Evolutionary conservation across 2,113 vertebrate genomes (phyloP).

Genomic region (Notothenia rossii): DNA sequence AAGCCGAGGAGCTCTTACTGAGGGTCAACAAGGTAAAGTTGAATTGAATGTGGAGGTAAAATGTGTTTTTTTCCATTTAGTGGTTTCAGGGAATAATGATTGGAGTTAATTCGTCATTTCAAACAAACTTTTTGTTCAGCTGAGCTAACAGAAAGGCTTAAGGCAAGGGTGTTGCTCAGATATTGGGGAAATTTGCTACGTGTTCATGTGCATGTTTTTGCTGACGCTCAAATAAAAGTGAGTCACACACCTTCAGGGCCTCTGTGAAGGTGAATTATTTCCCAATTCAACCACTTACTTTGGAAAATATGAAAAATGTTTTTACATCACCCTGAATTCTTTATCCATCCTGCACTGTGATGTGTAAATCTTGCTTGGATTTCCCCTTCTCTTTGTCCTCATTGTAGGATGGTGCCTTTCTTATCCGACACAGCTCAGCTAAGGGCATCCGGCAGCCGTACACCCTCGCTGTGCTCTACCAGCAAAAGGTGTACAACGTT

Average conservation of each 20-base stretch:
- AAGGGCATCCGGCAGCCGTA: conserved; percentile 83
- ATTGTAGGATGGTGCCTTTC: conserved; percentile 87
- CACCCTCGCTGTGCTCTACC: conserved; percentile 88
- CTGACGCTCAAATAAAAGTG: conserved; percentile 19
- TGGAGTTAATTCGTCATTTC: background rate
- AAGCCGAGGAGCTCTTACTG: conserved; percentile 83
- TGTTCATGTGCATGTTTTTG: background rate
- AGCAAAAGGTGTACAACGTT: conserved; percentile 90
- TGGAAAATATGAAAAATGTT: background rate
- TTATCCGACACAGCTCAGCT: conserved; percentile 86
- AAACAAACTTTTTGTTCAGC: background rate
- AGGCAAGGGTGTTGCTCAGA: conserved; percentile 7
- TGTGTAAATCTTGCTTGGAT: background rate
- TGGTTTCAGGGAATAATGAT: background rate
- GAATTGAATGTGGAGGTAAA: no score
- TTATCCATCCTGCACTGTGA: background rate
- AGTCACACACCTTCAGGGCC: background rate
- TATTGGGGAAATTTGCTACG: background rate
- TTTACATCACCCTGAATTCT: background rate
- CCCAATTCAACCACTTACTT: background rate
- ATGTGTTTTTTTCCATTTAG: conserved; percentile 6
- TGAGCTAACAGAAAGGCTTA: background rate
- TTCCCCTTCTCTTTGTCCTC: background rate
- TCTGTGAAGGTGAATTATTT: no score
- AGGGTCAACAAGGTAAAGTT: conserved; percentile 80